Base-by-base conservation (phyloP, 2,888 invertebrate species). In the Branchellion lobata region DNA sequence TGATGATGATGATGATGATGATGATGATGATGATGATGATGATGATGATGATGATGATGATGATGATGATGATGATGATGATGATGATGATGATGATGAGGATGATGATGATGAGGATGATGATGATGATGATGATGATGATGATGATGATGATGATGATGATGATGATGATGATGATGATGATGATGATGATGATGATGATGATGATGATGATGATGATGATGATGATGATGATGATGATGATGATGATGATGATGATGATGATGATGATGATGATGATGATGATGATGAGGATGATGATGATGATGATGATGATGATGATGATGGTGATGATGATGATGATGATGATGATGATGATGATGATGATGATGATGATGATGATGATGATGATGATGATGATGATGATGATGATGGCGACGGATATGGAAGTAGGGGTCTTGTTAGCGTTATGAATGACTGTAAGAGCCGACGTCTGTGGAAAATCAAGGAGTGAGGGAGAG, bases 291-390 rank as follows among this genome's bases (percentile, higher is more conserved):
- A 76, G 57, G 75, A 79, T 1, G 75, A 79, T 57, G 75, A 79
- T 34, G 79, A 65, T 40, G 75, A 75, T 79, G 79, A 75, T 75
- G 79, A 79, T 75, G 34, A 76, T 57, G 79, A 75, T 65, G 68
- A 75, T 0, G 75, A 79, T 65, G 79, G 75, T 79, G 68, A 76
- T 74, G 31, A 79, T 61, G 79, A 79, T 34, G 74, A 79, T 75
- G 75, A 79, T 79, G 75, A 36, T 79, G 79, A 79, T 79, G 79
- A 79, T 79, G 75, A 79, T 75, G 75, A 79, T 79, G 74, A 65
- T 79, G 79, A 76, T 51, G 73, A 73, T 79, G 73, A 47, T 73
- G 78, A 73, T 73, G 33, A 76, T 27, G 53, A 40, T 5, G 40
- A 40, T 40, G 40, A 40, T 40, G 40, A 40, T 40, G 75, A 75